A percentile compares a stretch with the other conserved stretches of the same genome.
Evolutionary conservation across 2,113 vertebrate genomes (phyloP).

Genomic region (Myiagra hebetior): DNA sequence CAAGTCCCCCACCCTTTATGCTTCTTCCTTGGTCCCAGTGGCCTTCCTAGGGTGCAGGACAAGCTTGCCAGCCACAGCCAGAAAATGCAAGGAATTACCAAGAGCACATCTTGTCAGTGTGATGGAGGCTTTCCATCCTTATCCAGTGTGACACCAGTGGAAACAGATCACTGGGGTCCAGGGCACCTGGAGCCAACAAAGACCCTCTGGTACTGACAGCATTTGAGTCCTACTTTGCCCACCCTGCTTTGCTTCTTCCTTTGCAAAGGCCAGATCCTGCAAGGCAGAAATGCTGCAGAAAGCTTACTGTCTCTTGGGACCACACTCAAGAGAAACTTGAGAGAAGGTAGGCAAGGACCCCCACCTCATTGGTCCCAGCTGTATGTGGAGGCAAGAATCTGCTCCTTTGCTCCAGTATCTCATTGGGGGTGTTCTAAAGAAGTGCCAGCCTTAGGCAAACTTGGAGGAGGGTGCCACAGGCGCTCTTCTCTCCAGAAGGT

Average conservation of each 20-base stretch:
- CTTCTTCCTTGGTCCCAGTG: neutral
- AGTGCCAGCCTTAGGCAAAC: neutral
- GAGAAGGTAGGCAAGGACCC: neutral
- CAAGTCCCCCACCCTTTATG: neutral
- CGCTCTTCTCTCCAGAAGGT: neutral
- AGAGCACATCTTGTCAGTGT: neutral
- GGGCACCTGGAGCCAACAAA: neutral
- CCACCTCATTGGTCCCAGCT: neutral
- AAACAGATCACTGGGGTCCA: neutral
- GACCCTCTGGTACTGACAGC: neutral
- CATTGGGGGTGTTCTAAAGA: neutral
- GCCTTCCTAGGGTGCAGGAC: neutral
- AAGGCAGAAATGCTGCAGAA: neutral
- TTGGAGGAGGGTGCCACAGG: neutral
- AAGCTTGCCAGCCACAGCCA: neutral
- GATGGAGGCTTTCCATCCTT: neutral
- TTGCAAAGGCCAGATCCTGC: neutral
- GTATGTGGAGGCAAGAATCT: neutral
- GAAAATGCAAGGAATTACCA: neutral
- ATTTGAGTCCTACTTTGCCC: neutral
- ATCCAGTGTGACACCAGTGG: too few species aligned
- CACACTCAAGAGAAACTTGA: neutral
- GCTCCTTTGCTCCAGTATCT: neutral
- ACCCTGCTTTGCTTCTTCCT: neutral
- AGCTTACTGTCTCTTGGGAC: neutral